Percentiles rank a stretch among this genome's conserved stretches.
phyloP scores from a whole-genome alignment of 2,113 vertebrate species.

The Raja brachyura region DNA sequence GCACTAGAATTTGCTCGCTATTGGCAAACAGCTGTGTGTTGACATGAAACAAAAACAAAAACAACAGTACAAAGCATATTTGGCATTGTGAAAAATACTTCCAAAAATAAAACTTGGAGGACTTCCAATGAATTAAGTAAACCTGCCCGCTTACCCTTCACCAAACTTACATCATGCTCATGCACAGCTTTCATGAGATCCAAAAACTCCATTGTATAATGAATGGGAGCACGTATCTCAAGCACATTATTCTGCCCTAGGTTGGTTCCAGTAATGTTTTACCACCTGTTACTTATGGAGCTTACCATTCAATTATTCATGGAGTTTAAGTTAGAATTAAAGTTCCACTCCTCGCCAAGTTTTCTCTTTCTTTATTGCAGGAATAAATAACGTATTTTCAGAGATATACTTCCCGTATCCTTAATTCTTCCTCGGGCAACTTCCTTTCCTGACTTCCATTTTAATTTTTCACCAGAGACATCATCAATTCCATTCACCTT shows the following conservation, averaged over 20 bases:
- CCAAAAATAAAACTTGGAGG: neutral
- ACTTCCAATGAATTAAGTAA: neutral
- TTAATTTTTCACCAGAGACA: neutral
- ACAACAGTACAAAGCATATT: neutral
- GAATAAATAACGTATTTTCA: neutral
- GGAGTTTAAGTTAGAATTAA: neutral
- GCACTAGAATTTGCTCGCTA: too few species aligned
- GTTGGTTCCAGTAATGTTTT: neutral
- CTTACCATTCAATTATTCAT: too few species aligned
- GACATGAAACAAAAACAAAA: too few species aligned
- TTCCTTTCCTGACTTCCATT: neutral
- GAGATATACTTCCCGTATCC: neutral
- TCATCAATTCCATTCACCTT: neutral
- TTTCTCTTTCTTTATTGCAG: neutral
- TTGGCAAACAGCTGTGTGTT: too few species aligned
- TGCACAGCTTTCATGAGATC: neutral
- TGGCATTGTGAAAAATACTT: neutral
- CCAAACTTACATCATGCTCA: neutral
- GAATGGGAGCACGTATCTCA: neutral
- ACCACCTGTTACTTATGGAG: too few species aligned
- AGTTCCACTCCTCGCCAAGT: neutral
- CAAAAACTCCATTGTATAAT: neutral
- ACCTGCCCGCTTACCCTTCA: neutral
- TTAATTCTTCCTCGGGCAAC: neutral
- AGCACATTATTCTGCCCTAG: neutral